Evolutionary conservation across 2,113 vertebrate species (phyloP).

Genomic region (Tupaia tana): DNA sequence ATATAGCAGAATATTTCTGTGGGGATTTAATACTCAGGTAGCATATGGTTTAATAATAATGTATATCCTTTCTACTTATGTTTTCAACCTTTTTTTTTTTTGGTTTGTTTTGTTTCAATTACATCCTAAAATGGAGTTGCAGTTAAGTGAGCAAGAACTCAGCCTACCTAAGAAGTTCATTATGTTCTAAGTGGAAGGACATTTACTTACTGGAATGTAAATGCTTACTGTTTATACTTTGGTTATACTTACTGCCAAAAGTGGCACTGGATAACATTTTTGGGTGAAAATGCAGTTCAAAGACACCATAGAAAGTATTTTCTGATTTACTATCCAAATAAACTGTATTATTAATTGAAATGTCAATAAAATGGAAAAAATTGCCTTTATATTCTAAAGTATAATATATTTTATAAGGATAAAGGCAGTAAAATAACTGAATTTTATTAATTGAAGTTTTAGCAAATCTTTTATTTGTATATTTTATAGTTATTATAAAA

Average conservation of each 20-base stretch:
- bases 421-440: constrained; percentile 5
- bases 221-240: constrained; percentile 34
- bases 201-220: not conserved
- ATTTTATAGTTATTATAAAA: constrained; percentile 28
- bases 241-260: constrained; percentile 40
- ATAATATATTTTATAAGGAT: constrained; percentile 7
- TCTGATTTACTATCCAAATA: constrained; percentile 43
- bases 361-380: constrained; percentile 51
- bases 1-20: constrained; percentile 53
- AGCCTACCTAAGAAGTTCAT: not conserved
- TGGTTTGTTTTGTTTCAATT: not conserved
- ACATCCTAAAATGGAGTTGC: not conserved
- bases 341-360: constrained; percentile 55
- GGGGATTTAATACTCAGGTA: not conserved
- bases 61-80: not conserved
- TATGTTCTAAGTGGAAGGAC: constrained; percentile 1
- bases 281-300: constrained; percentile 40
- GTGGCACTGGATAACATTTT: constrained; percentile 40
- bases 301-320: constrained; percentile 49
- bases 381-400: not conserved
- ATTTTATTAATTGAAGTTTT: constrained; percentile 37
- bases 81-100: not conserved
- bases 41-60: constrained; percentile 27
- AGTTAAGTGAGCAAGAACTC: not conserved
- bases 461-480: constrained; percentile 28